These are phyloP conservation scores for Petrophora chlorosata DNA, from an alignment of 2,888 invertebrate species.

Conservation along the genomic window DNA sequence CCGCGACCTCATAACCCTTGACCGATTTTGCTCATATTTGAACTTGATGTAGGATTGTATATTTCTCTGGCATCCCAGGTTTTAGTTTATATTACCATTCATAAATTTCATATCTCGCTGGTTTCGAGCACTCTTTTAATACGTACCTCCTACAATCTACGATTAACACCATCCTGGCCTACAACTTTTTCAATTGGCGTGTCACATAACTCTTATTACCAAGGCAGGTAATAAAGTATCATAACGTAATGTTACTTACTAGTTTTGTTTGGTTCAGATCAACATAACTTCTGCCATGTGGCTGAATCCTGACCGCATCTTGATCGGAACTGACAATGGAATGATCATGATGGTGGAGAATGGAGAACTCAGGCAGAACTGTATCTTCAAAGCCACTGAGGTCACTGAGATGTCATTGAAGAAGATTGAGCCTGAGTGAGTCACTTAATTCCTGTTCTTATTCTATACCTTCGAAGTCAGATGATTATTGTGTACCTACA, in stretches of 20 bases:
- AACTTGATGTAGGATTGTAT: background rate
- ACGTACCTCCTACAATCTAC: slow-evolving; percentile 12
- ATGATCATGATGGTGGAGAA: slow-evolving; percentile 92
- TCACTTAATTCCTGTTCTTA: too few relatives aligned
- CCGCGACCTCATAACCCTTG: too few relatives aligned
- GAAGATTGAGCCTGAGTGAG: slow-evolving; percentile 83
- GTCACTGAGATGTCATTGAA: slow-evolving; percentile 85
- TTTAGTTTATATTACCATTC: too few relatives aligned
- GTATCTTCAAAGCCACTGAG: slow-evolving; percentile 85
- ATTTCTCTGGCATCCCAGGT: too few relatives aligned
- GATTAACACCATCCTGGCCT: slow-evolving; percentile 15
- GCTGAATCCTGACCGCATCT: slow-evolving; percentile 92
- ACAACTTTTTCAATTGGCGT: slow-evolving; percentile 14
- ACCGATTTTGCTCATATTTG: too few relatives aligned
- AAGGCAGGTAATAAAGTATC: too few relatives aligned
- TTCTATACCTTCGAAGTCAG: background rate
- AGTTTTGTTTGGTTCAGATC: slow-evolving; percentile 64
- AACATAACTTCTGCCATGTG: slow-evolving; percentile 91
- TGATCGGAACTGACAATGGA: slow-evolving; percentile 91
- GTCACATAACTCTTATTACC: background rate
- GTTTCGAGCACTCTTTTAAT: slow-evolving; percentile 1
- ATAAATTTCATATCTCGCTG: background rate
- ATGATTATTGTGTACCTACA: slow-evolving; percentile 6
- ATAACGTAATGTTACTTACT: slow-evolving; percentile 10
- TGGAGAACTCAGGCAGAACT: slow-evolving; percentile 89